Base-by-base conservation (phyloP, 2,888 invertebrate species). In the Melinopterus prodromus region DNA sequence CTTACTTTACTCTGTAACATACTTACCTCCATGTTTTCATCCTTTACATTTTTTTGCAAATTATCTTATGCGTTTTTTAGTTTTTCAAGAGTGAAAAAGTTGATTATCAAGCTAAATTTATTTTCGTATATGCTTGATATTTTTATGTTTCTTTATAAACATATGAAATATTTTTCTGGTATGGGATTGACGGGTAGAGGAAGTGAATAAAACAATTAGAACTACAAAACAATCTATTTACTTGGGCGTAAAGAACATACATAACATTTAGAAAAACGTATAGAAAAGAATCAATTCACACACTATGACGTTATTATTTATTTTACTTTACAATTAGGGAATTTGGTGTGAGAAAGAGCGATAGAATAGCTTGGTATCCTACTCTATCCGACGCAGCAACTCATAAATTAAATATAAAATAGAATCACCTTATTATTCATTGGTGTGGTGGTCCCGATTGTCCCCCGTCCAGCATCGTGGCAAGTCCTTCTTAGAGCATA, bases 171-270 rank as follows among this genome's bases (percentile, higher is more conserved):
- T n/a, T n/a, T n/a, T 70, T 9, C n/a, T 70, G 0, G 26, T 26
- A 3, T 26, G 3, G 26, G 26, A 26, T 26, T 26, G 26, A 26
- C 3, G 3, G 26, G 26, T 9, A 53, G 0, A 53, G 53, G 53
- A 53, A 7, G 12, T 9, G 7, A 53, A 53, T 53, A 12, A 53
- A 53, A 53, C 53, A 53, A 7, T 9, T 12, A 53, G 5, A 12
- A 53, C 12, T 53, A 53, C 71, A 71, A 71, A 74, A 74, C 74
- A 74, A 74, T 16, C 71, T 74, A 74, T 74, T 74, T 74, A 74
- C 7, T 74, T 36, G 36, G 74, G 36, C 74, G 53, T 12, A 35
- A 74, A 74, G 36, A 16, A 26, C 74, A 26, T 74, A 74, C 74
- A 74, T 74, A 26, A 74, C 53, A 53, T 53, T 74, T 74, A 26